These are phyloP conservation scores for Epizoanthus rinbou DNA, from an alignment of 92 coral and sea anemone genomes.

Conservation along the genomic window DNA sequence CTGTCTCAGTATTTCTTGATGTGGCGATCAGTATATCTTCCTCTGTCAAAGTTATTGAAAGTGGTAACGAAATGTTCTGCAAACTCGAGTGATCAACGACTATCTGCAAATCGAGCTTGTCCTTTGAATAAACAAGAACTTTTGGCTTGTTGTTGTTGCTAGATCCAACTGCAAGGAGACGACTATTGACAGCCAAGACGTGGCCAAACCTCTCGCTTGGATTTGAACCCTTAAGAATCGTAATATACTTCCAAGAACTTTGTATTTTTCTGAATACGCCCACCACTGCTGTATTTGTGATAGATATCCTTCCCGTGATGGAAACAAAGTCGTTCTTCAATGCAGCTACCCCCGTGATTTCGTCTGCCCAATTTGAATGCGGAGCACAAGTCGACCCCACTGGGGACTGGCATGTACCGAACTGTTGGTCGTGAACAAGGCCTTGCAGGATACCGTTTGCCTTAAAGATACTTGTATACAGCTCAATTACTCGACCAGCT, in stretches of 20 bases:
- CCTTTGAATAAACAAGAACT: constrained; percentile 59
- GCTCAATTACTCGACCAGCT: constrained; percentile 42
- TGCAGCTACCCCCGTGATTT: constrained; percentile 54
- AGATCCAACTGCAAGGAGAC: constrained; percentile 56
- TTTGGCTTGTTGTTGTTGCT: constrained; percentile 42
- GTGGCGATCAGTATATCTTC: constrained; percentile 62
- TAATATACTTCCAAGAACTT: constrained; percentile 61
- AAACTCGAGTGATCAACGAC: constrained; percentile 50
- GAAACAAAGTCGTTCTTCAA: constrained; percentile 58
- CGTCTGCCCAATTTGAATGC: constrained; percentile 71
- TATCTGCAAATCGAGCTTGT: constrained; percentile 29
- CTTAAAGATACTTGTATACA: constrained; percentile 47
- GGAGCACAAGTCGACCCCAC: constrained; percentile 47
- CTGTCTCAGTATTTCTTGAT: constrained; percentile 51
- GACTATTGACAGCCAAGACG: constrained; percentile 56
- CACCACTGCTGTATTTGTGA: constrained; percentile 63
- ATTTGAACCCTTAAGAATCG: constrained; percentile 51
- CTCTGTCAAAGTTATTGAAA: constrained; percentile 64
- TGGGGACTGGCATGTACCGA: constrained; percentile 13
- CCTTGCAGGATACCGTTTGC: constrained; percentile 34
- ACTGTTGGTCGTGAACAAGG: constrained; percentile 13
- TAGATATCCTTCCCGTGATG: constrained; percentile 56
- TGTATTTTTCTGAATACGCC: constrained; percentile 62
- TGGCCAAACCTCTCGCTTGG: constrained; percentile 63
- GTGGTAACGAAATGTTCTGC: constrained; percentile 46